Percentiles rank a stretch among this genome's conserved stretches.
phyloP scores from a whole-genome alignment of 2,113 vertebrate genomes.

The human region GRCh38 chr11:56030501-56031000 shows the following conservation, averaged over 20 bases:
- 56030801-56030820: slow-evolving; percentile 45
- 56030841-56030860: background rate
- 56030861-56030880: slow-evolving; percentile 21
- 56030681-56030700: slow-evolving; percentile 57
- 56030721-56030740: slow-evolving; percentile 72
- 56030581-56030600: slow-evolving; percentile 76
- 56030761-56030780: slow-evolving; percentile 73
- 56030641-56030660: slow-evolving; percentile 72
- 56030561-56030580: slow-evolving; percentile 14
- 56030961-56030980: slow-evolving; percentile 63
- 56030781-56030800: slow-evolving; percentile 62
- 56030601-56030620: slow-evolving; percentile 72
- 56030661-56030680: slow-evolving; percentile 68
- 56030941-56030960: slow-evolving; percentile 79
- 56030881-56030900: slow-evolving; percentile 63
- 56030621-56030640: slow-evolving; percentile 77
- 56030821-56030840: slow-evolving; percentile 56
- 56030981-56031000: background rate
- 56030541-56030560: slow-evolving; percentile 59
- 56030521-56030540: slow-evolving; percentile 59
- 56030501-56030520: slow-evolving; percentile 65
- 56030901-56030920: slow-evolving; percentile 49
- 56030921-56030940: slow-evolving; percentile 59
- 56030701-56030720: slow-evolving; percentile 66
- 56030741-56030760: slow-evolving; percentile 66